Evolutionary conservation across 2,888 invertebrate species (phyloP), one percentile per base, ranked within the genome.

Genomic region (Morinoia aosen): DNA sequence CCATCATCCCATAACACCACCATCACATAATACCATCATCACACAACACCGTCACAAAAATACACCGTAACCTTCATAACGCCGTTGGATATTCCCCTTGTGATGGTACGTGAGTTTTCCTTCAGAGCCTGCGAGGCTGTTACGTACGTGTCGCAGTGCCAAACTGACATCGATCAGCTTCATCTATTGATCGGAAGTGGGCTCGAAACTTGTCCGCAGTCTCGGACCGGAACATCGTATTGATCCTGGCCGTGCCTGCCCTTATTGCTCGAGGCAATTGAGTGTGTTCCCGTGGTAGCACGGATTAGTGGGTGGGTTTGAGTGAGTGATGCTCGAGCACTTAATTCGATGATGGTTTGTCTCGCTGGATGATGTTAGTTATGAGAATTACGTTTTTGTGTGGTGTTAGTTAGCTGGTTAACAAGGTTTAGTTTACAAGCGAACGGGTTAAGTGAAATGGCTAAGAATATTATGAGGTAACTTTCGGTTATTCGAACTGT

Each of bases 131-230:
- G 2, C 76, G 76, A 76, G 25, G 76, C 76, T 19, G 93, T 57
- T n/a, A 56, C 93, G 57, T n/a, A 56, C 93, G 57, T 93, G 93
- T 33, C 93, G 93, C 93, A 93, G 93, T 93, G 93, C 93, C 93
- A 93, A 93, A 48, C 93, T 57, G 57, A 33, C 93, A 93, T 93
- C 93, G 93, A 93, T 57, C 93, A 48, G n/a, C 57, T 33, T 39
- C 93, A 33, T 93, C 57, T 93, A 93, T 93, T 93, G 93, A 93
- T 93, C 93, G 39, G 93, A 93, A 33, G 93, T 93, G 25, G 8
- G 93, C n/a, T 93, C 48, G 93, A 93, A 93, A 93, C 39, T 93
- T 48, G 93, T 56, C 93, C 93, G 56, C 57, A 57, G 57, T 93
- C 93, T 25, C 39, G 48, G 48, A 48, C 40, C 90, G 90, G 90